phyloP scores from a whole-genome alignment of 2,797 vertebrate genomes.

The Enteromius thamalakanensis region DNA sequence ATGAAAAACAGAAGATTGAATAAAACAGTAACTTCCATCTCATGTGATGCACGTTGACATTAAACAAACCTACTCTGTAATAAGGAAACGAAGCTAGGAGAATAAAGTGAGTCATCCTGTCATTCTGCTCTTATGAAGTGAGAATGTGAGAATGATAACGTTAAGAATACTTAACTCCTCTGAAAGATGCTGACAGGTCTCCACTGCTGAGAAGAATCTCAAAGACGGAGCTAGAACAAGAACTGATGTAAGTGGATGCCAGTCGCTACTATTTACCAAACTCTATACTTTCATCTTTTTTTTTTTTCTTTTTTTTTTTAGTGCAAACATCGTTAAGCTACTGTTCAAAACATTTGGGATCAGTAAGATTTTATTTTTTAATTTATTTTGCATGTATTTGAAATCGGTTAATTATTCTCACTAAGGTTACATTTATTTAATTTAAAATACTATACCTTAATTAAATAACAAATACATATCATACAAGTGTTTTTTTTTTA shows the following conservation, averaged over 20 bases:
- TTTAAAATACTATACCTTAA: not conserved
- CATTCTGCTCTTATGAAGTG: not conserved
- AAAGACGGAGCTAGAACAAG: constrained; percentile 13
- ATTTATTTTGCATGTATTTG: not conserved
- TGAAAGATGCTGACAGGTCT: constrained; percentile 60
- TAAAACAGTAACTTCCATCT: not conserved
- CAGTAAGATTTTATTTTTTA: not conserved
- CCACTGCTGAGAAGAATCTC: constrained; percentile 22
- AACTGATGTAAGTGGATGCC: constrained; percentile 7
- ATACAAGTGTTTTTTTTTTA: no score
- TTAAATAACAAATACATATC: not conserved
- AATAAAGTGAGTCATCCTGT: constrained; percentile 29
- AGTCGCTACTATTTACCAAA: constrained; percentile 26
- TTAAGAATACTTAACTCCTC: constrained; percentile 51
- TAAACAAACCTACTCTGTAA: not conserved
- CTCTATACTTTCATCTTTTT: constrained; percentile 14
- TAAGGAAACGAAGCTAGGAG: not conserved
- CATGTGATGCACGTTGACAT: not conserved
- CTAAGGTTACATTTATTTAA: not conserved
- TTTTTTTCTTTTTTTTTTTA: not conserved
- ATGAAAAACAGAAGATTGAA: not conserved
- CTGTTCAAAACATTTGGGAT: not conserved
- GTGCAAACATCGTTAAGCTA: not conserved
- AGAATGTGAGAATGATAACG: constrained; percentile 36
- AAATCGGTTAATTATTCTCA: not conserved